Evolutionary conservation across 2,888 invertebrate genomes (phyloP).

Genomic region (Andrena bucephala): DNA sequence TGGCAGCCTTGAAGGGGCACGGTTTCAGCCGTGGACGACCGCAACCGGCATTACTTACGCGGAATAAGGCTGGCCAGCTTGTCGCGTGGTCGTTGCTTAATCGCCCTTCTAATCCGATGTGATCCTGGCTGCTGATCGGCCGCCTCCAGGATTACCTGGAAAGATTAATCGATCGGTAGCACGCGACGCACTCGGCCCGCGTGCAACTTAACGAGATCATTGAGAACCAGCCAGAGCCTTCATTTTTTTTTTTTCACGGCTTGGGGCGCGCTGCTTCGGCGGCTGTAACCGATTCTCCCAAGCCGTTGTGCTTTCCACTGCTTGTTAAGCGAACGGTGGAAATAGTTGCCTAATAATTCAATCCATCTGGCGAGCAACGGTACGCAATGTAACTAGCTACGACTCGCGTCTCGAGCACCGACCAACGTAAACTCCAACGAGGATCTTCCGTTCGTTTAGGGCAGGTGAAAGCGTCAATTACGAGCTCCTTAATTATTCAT

Average conservation of each 20-base stretch:
- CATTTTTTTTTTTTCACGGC: not conserved
- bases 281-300: not conserved
- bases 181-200: constrained; percentile 46
- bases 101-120: constrained; percentile 63
- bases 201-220: constrained; percentile 22
- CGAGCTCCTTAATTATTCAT: constrained; percentile 11
- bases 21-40: constrained; percentile 10
- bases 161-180: constrained; percentile 68
- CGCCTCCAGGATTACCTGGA: constrained; percentile 60
- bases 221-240: not conserved
- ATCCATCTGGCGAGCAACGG: too few relatives aligned
- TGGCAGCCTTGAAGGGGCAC: constrained; percentile 6
- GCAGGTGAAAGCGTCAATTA: not conserved
- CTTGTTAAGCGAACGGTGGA: not conserved
- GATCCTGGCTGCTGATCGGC: constrained; percentile 58
- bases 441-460: not conserved
- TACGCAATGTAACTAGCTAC: too few relatives aligned
- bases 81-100: constrained; percentile 67
- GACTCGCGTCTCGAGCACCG: not conserved
- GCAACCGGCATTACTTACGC: constrained; percentile 41
- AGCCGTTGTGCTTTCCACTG: not conserved
- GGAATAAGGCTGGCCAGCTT: constrained; percentile 38
- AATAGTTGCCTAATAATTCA: too few relatives aligned
- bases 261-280: not conserved
- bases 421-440: not conserved